Base-by-base conservation (phyloP, 1,140 invertebrate species). In the Papilio machaon region DNA sequence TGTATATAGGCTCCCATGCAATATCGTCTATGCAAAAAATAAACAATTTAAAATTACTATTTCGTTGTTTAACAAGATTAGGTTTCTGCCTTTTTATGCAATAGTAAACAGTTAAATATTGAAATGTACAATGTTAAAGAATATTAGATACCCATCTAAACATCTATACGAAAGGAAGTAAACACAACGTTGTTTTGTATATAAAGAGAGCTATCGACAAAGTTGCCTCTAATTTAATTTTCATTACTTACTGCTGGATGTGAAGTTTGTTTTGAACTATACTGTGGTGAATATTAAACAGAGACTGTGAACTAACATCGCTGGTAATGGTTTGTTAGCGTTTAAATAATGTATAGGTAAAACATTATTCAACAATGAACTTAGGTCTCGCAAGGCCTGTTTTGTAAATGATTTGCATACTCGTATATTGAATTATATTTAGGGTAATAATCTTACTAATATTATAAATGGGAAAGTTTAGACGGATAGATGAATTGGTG, bases 261-360 rank as follows among this genome's bases (percentile, higher is more conserved):
- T 52, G 43, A 79, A 79, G 58, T 79, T 79, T 79, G 58, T 79
- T 79, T 79, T 67, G 10, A 78, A 78, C 76, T 78, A 54, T 78
- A 58, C 76, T 58, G 76, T 76, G 49, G 47, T 78, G 54, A 78
- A 78, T 78, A 78, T 78, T 78, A 78, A 78, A 78, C 35, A 58
- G 52, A 78, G 76, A 38, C 49, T 78, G 76, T 58, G 74, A 52
- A 78, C 54, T 60, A 43, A 78, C 76, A 43, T 43, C 76, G 76
- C 76, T 19, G 30, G 75, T 60, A 77, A 52, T 52, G 54, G 49
- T 52, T 52, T 58, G 19, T 30, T 23, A 11, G 52, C 17, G 17
- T 60, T 58, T 78, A 78, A 78, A 78, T 60, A 58, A 78, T 35
- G 30, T 23, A 67, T 67, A 67, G 64, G 64, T 30, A 67, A 30